phyloP scores from a whole-genome alignment of 2,113 vertebrate species.

The Oreotrochilus melanogaster region DNA sequence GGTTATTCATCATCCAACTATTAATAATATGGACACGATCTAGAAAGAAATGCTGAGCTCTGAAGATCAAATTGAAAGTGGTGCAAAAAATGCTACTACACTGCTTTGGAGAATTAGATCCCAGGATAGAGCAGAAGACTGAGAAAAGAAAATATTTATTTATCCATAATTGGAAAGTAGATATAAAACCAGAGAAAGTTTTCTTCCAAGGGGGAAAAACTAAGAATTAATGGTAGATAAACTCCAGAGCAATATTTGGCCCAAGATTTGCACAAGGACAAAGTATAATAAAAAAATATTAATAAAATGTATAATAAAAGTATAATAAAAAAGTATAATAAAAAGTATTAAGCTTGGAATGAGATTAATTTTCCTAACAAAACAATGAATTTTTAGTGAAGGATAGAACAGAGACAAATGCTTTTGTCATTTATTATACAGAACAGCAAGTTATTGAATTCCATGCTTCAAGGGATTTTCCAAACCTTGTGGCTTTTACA shows the following conservation, averaged over 20 bases:
- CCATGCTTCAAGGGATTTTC: not conserved
- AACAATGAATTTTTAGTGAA: not conserved
- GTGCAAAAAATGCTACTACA: rapidly evolving
- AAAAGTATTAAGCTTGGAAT: not conserved
- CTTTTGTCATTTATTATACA: not conserved
- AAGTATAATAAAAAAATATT: too few relatives aligned
- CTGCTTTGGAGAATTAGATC: not conserved
- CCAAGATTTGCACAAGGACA: not conserved
- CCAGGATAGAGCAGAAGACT: not conserved
- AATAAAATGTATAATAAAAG: too few relatives aligned
- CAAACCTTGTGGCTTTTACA: not conserved
- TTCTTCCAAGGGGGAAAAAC: not conserved
- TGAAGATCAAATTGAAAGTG: not conserved
- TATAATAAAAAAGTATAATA: too few relatives aligned
- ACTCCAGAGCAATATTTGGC: not conserved
- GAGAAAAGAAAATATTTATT: not conserved
- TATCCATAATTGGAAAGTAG: not conserved
- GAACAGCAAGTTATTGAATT: not conserved
- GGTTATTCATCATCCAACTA: not conserved
- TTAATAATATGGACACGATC: not conserved
- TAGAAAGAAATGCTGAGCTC: not conserved
- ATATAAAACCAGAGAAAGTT: not conserved
- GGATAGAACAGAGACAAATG: not conserved
- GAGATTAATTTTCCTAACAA: not conserved
- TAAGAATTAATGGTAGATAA: not conserved